Base-by-base conservation (phyloP, 2,113 vertebrate genomes). In the Barbus barbus region DNA sequence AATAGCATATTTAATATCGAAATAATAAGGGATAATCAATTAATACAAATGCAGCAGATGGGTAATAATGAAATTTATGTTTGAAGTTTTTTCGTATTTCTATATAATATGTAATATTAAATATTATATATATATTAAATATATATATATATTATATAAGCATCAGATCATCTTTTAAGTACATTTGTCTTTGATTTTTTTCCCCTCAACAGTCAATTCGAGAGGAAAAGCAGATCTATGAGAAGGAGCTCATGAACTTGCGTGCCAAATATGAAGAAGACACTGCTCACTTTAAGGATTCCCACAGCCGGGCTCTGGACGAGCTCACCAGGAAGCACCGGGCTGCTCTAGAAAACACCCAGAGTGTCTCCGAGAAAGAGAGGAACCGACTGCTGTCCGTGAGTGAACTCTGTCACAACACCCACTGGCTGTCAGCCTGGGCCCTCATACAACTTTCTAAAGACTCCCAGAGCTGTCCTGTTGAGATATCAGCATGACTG, bases 311-410 rank as follows among this genome's bases (percentile, higher is more conserved):
- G 77, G 94, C 94, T 3, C 91, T 99, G 89, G 97, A 99, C 89
- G 98, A 99, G 60, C 90, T 98, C 82, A 89, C 96, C 48, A 96
- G 96, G 93, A 98, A 98, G 84, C 97, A 99, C 91, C 92, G 97
- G 56, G 89, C 93, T 80, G 94, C 94, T 78, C 94, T 98, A 80
- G 98, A 99, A 88, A 95, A 93, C 86, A 89, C 89, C 0, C 96
- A 98, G 72, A 95, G 81, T 87, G 94, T 75, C 36, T 94, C 95
- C 0, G 94, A 95, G 91, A 96, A 93, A 87, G 97, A 99, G 85
- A 98, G 96, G 94, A 97, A 94, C 90, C 95, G 95, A 58, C 91
- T 99, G 73, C 95, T 98, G 88, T 92, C 94, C 85, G 97, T 99
- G 90, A 94, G 96, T 92, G 8, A 38, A 2, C 74, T 61, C 53